Conservation (phyloP, 2,113 vertebrate species). For the Rhegmatorhina hoffmannsi region DNA sequence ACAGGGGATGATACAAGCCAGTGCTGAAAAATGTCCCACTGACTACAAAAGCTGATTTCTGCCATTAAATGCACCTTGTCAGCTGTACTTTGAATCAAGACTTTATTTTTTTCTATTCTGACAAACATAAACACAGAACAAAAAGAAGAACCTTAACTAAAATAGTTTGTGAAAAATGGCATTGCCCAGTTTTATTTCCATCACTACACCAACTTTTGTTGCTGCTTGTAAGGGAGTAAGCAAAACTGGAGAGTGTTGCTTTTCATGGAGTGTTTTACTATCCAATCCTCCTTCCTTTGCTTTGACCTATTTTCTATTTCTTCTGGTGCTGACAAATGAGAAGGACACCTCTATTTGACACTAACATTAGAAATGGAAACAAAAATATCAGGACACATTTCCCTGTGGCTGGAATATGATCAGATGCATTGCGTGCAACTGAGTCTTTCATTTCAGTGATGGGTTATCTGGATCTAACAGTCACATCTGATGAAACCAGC, state of each 20-base stretch:
- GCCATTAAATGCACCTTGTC: not conserved
- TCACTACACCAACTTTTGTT: fast-evolving
- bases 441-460: not conserved
- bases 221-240: not conserved
- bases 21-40: not conserved
- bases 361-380: not conserved
- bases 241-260: not conserved
- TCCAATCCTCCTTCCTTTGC: not conserved
- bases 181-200: not conserved
- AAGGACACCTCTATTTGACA: not conserved
- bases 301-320: not conserved
- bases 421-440: not conserved
- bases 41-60: not conserved
- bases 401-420: too few relatives aligned
- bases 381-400: not conserved
- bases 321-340: not conserved
- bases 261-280: not conserved
- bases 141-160: not conserved
- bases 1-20: not conserved
- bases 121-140: not conserved
- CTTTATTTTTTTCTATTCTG: not conserved
- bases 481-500: not conserved
- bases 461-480: not conserved
- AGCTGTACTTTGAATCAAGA: not conserved
- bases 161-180: not conserved